Evolutionary conservation across 2,797 vertebrate species (phyloP), one percentile per base, ranked within the genome.

Genomic region (Cheirogaleus major): DNA sequence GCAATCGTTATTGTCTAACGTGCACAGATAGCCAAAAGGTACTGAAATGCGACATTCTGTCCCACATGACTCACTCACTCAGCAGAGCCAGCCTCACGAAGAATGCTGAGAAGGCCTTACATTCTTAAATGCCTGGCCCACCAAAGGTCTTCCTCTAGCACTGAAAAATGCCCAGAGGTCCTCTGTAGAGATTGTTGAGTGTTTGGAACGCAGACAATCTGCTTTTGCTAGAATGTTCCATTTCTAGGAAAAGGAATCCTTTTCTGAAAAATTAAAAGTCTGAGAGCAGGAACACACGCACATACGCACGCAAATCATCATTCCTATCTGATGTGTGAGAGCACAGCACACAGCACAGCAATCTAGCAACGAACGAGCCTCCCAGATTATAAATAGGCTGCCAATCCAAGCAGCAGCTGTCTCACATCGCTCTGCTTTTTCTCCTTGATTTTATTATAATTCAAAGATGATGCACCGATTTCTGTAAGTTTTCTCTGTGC

Each of bases 361-460:
- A 98, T 97, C 96, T 87, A 97, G 96, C 96, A 89, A 82, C 52
- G 70, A 89, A 82, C 52, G 70, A 98, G 97, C 70, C 97, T 98
- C 89, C 93, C 90, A 0, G 20, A 98, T 98, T 99, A 98, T 98
- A 98, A 98, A 99, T 82, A 98, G 97, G 98, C 95, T 98, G 97
- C 97, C 98, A 98, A 98, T 98, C 95, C 3, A 0, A 90, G 95
- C 90, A 97, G 98, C 98, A 98, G 98, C 98, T 98, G 98, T 92
- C 97, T 98, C 95, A 93, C 95, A 97, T 96, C 97, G 73, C 83
- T 97, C 95, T 97, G 95, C 88, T 95, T 97, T 93, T 96, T 95
- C 97, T 92, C 90, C 96, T 94, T 82, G 86, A 93, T 97, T 97
- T 97, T 97, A 96, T 98, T 98, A 90, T 92, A 97, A 98, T 98